Evolutionary conservation across 2,113 vertebrate genomes (phyloP), one percentile per base, ranked within the genome.

Genomic region (Azemiops feae): DNA sequence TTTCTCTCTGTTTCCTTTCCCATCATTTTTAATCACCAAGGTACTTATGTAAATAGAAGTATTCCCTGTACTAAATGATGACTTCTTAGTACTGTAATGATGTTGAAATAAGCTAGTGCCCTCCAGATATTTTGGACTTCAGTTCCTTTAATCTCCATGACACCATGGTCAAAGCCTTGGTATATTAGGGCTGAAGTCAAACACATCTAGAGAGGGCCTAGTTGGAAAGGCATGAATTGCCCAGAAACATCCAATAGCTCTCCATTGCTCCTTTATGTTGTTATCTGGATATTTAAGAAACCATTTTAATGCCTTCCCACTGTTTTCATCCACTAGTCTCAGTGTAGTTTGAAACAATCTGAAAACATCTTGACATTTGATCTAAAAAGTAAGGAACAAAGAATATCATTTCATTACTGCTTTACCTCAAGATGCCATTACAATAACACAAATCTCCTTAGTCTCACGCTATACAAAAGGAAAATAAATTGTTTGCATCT

Each of bases 1-100:
- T 60, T 90, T 64, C 89, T 93, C 55, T 90, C 85, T 93, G 43
- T 47, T 93, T 93, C 92, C 89, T 90, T 93, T 90, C 81, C 89
- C 92, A 90, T 93, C 89, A 90, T 93, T 93, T 93, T 89, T 90
- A 52, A 57, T 87, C 89, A 93, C 55, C 54, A 64, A 87, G n/a
- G 88, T 57, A 60, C 92, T 93, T 93, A 81, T 93, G 55, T 93
- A 93, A 93, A 93, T 87, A 93, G 55, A 87, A 55, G 4, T 87
- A 93, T 90, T 90, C 89, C 81, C 55, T 53, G 1, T 86, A 64
- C 55, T 85, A 86, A 86, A 90, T 52, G 64, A 93, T 90, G 54
- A 87, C 88, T 57, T 86, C 88, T 57, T 64, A 87, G 74, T 64
- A n/a, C 23, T 81, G 39, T 30, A 55, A 52, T 89, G 87, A 81